Conservation (phyloP, 1,140 invertebrate species). For the Meloidogyne hapla region DNA sequence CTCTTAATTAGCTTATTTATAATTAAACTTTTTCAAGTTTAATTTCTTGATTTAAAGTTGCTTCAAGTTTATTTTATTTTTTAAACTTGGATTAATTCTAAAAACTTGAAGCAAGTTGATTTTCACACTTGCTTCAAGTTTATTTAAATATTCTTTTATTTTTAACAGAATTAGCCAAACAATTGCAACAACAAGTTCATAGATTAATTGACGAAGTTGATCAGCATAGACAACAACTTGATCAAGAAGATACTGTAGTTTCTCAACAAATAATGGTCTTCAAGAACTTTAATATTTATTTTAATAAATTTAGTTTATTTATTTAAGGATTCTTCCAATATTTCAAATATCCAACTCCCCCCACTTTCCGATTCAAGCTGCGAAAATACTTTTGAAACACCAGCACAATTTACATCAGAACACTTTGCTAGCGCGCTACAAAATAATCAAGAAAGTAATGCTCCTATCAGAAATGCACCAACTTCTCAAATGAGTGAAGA, state of each 20-base stretch:
- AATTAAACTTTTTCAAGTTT: neutral
- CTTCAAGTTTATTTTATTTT: neutral
- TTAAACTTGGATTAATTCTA: too few species aligned
- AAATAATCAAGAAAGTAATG: neutral
- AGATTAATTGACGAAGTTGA: neutral
- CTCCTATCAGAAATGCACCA: neutral
- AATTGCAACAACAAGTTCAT: neutral
- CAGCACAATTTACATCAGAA: neutral
- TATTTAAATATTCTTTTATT: neutral
- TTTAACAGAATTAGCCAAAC: neutral
- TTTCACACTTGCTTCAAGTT: neutral
- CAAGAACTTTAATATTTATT: neutral
- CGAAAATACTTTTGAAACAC: neutral
- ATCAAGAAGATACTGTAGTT: too few species aligned
- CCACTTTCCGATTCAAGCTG: neutral
- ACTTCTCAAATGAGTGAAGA: neutral
- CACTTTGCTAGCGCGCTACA: neutral
- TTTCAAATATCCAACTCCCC: neutral
- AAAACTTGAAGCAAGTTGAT: too few species aligned
- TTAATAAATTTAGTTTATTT: neutral
- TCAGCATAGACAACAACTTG: neutral
- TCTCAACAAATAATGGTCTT: neutral
- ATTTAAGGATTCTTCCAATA: neutral
- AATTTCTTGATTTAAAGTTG: neutral
- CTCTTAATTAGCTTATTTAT: too few species aligned